phyloP scores from a whole-genome alignment of 2,888 invertebrate species.

The Drosophila atripex region DNA sequence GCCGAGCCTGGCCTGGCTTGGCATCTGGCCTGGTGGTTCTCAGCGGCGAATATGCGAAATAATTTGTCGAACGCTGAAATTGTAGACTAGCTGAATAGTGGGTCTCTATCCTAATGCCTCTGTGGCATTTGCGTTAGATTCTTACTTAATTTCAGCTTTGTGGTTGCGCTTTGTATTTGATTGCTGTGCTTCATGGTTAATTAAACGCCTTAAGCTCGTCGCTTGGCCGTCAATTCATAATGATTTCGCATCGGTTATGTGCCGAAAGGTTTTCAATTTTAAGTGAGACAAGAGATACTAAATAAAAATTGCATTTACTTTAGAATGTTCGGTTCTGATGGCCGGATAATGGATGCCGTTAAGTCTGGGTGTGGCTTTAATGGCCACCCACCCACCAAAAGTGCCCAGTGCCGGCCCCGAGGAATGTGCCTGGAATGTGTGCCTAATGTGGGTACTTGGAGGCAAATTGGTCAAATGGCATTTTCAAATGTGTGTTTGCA shows the following conservation, averaged over 20 bases:
- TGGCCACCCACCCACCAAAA: constrained; percentile 33
- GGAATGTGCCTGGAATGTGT: constrained; percentile 32
- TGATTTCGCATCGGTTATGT: constrained; percentile 41
- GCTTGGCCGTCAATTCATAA: constrained; percentile 44
- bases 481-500: constrained; percentile 54
- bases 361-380: constrained; percentile 55
- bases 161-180: constrained; percentile 59
- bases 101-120: constrained; percentile 18
- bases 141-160: constrained; percentile 58
- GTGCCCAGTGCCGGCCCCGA: constrained; percentile 12
- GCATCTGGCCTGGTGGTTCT: constrained; percentile 30
- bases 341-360: constrained; percentile 48
- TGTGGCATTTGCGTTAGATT: constrained; percentile 51
- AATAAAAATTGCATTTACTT: constrained; percentile 41
- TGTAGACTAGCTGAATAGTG: constrained; percentile 27
- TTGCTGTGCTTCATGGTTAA: constrained; percentile 58
- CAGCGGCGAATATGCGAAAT: constrained; percentile 51
- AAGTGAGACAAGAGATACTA: not conserved
- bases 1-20: constrained; percentile 37
- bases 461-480: constrained; percentile 61
- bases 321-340: constrained; percentile 53
- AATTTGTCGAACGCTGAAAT: constrained; percentile 56
- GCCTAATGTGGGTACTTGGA: constrained; percentile 53
- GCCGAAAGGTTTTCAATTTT: constrained; percentile 16
- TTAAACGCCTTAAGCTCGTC: constrained; percentile 57